Conservation (phyloP, 1,140 invertebrate species). For the Penaeus vannamei region DNA sequence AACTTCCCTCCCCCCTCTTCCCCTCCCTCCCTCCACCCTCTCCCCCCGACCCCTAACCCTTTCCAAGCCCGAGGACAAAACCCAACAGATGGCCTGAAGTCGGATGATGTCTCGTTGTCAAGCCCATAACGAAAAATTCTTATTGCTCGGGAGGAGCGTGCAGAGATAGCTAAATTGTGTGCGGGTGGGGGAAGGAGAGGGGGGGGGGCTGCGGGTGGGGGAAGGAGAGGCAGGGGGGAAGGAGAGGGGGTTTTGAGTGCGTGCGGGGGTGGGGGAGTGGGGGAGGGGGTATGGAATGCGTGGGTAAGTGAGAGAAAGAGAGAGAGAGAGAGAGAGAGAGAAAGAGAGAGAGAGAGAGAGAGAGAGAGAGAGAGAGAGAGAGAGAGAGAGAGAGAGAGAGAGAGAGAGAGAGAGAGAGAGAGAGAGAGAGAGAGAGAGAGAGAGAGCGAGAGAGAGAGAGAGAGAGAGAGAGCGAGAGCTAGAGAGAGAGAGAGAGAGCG, state of each 20-base stretch:
- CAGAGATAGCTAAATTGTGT: no score
- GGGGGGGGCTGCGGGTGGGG: not conserved
- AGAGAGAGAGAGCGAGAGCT: not conserved
- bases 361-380: no score
- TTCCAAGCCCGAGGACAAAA: no score
- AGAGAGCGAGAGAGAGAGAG: not conserved
- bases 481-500: not conserved
- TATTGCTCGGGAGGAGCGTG: no score
- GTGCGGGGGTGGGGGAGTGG: not conserved
- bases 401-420: constrained; percentile 49
- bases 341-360: not conserved
- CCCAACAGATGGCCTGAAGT: no score
- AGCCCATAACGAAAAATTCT: no score
- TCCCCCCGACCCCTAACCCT: no score
- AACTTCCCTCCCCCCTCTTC: no score
- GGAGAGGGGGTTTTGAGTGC: not conserved
- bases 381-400: constrained; percentile 34
- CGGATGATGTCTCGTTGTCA: no score
- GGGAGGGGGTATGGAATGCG: no score
- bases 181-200: constrained; percentile 27
- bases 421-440: constrained; percentile 47
- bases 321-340: not conserved
- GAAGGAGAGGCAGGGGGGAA: not conserved
- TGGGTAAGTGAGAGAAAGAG: no score
- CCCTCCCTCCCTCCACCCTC: no score